A percentile compares a stretch with the other conserved stretches of the same genome.
phyloP scores from a whole-genome alignment of 1,140 invertebrate species.

The Sminthurides bifidus region DNA sequence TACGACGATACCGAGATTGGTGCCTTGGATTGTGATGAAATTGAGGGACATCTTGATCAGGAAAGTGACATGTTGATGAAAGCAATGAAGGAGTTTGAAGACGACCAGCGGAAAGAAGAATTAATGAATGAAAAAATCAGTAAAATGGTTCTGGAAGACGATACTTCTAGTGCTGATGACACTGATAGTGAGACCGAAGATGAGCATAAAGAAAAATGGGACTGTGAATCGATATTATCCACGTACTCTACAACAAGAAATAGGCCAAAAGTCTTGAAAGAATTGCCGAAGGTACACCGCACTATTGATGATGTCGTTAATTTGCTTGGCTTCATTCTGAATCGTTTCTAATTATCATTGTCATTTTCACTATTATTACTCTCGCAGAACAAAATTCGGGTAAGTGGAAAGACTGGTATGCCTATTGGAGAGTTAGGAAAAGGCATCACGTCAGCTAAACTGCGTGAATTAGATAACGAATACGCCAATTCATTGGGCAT shows the following conservation, averaged over 20 bases:
- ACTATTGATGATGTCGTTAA: too few species aligned
- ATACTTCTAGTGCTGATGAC: slow-evolving; percentile 47
- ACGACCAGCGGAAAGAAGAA: slow-evolving; percentile 31
- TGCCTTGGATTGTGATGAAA: slow-evolving; percentile 74
- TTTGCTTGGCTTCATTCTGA: not conserved
- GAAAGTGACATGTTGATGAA: slow-evolving; percentile 52
- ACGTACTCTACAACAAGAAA: slow-evolving; percentile 85
- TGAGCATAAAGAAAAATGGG: slow-evolving; percentile 65
- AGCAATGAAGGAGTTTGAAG: slow-evolving; percentile 47
- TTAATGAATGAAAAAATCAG: slow-evolving; percentile 19
- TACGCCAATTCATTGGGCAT: slow-evolving; percentile 38
- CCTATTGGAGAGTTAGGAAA: slow-evolving; percentile 50
- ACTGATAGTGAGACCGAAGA: slow-evolving; percentile 42
- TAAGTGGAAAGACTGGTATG: slow-evolving; percentile 58
- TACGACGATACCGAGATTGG: slow-evolving; percentile 87
- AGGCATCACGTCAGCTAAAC: slow-evolving; percentile 49
- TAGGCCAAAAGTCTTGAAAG: slow-evolving; percentile 74
- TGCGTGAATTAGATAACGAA: slow-evolving; percentile 53
- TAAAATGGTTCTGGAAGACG: slow-evolving; percentile 43
- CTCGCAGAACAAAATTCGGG: slow-evolving; percentile 43
- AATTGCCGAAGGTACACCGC: slow-evolving; percentile 49
- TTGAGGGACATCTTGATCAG: slow-evolving; percentile 62
- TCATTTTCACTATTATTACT: not conserved
- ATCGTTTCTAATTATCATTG: not conserved
- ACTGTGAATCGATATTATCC: slow-evolving; percentile 83